These are phyloP conservation scores for Dione vanillae DNA, from an alignment of 2,888 invertebrate species.

Conservation along the genomic window DNA sequence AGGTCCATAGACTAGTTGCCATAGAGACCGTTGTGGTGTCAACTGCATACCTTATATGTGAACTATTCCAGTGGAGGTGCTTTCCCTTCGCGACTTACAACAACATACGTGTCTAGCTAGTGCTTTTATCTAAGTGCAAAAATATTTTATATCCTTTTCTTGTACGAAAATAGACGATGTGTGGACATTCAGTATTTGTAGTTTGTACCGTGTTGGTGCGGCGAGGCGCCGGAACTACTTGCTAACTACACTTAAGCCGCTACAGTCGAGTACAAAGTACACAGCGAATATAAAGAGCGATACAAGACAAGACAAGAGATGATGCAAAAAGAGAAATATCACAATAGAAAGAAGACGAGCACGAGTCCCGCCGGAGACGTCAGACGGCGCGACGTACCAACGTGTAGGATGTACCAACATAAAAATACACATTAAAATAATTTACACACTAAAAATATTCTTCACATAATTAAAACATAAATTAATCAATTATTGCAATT, in stretches of 20 bases:
- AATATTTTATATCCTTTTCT: conserved; percentile 69
- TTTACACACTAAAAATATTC: conserved; percentile 47
- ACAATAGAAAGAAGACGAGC: not conserved
- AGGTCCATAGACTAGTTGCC: conserved; percentile 2
- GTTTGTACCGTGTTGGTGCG: conserved; percentile 69
- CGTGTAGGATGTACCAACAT: conserved; percentile 47
- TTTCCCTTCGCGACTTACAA: conserved; percentile 16
- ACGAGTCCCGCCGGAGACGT: not conserved
- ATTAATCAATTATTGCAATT: conserved; percentile 51
- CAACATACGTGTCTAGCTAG: conserved; percentile 53
- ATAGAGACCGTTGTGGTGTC: conserved; percentile 5
- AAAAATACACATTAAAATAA: conserved; percentile 45
- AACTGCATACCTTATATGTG: not conserved
- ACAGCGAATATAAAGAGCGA: conserved; percentile 38
- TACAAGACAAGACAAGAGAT: conserved; percentile 28
- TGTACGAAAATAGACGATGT: conserved; percentile 75
- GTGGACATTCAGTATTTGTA: conserved; percentile 60
- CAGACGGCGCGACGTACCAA: conserved; percentile 42
- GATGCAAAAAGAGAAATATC: conserved; percentile 19
- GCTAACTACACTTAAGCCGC: conserved; percentile 32
- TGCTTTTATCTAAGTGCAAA: conserved; percentile 76
- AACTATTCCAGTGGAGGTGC: conserved; percentile 15
- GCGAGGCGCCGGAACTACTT: conserved; percentile 61
- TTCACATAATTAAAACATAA: conserved; percentile 46
- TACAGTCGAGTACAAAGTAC: conserved; percentile 27